Conservation (phyloP, 1,140 invertebrate species). For the Leptinotarsa texana region DNA sequence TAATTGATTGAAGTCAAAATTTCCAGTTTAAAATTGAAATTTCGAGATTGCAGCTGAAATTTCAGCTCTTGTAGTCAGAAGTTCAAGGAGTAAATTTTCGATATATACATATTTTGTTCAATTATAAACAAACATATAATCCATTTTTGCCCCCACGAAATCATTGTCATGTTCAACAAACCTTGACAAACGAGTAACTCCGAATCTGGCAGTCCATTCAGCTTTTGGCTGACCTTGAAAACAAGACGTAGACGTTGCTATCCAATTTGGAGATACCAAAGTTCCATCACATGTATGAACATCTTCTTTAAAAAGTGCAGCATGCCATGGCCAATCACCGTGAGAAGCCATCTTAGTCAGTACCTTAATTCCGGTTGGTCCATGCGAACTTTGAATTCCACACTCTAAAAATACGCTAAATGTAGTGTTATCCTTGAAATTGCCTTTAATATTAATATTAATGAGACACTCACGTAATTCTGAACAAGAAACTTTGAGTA, state of each 20-base stretch:
- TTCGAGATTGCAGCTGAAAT: no score
- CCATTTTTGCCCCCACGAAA: no score
- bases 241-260: constrained; percentile 85
- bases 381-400: constrained; percentile 71
- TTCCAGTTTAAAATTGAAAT: no score
- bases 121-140: no score
- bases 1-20: no score
- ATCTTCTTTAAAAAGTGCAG: constrained; percentile 78
- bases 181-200: constrained; percentile 70
- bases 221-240: constrained; percentile 87
- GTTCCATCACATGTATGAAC: constrained; percentile 88
- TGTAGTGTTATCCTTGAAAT: no score
- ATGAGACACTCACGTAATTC: constrained; percentile 67
- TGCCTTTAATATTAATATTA: not conserved
- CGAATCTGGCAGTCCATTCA: constrained; percentile 80
- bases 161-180: not conserved
- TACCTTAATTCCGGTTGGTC: constrained; percentile 57
- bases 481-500: constrained; percentile 77
- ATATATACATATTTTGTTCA: no score
- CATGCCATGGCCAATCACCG: constrained; percentile 90
- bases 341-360: constrained; percentile 71
- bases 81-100: no score
- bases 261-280: constrained; percentile 77
- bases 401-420: constrained; percentile 64
- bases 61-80: no score